These are phyloP conservation scores for Sesamia inferens DNA, from an alignment of 2,888 invertebrate genomes.

Conservation along the genomic window DNA sequence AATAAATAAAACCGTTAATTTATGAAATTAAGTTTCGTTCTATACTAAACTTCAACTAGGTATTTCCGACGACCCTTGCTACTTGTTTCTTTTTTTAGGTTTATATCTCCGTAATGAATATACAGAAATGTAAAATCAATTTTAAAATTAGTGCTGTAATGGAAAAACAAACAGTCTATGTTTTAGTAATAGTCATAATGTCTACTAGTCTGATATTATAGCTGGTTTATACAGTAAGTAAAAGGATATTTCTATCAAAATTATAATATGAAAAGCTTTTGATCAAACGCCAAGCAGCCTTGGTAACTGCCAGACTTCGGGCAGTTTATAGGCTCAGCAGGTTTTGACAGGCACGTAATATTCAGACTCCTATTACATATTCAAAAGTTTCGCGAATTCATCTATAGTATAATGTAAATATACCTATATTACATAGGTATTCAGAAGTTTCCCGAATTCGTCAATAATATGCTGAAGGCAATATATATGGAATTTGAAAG, in stretches of 20 bases:
- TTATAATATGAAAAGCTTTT: constrained; percentile 13
- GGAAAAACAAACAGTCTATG: background rate
- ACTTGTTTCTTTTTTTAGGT: no score
- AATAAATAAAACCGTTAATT: no score
- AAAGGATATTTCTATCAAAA: background rate
- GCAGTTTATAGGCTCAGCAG: background rate
- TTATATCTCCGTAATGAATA: no score
- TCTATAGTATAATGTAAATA: background rate
- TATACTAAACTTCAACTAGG: no score
- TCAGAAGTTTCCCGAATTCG: background rate
- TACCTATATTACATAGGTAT: background rate
- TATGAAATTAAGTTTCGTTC: no score
- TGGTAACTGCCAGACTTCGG: background rate
- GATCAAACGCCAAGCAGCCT: constrained; percentile 13
- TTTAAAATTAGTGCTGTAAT: no score
- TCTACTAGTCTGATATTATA: background rate
- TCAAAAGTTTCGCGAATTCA: background rate
- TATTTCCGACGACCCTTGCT: no score
- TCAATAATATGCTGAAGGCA: background rate
- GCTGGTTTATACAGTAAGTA: background rate
- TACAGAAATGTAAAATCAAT: background rate
- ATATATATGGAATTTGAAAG: background rate
- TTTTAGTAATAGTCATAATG: constrained; percentile 1
- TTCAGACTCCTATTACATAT: background rate
- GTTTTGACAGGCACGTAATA: constrained; percentile 23